Base-by-base conservation (phyloP, 2,888 invertebrate species). In the Agelastica alni region DNA sequence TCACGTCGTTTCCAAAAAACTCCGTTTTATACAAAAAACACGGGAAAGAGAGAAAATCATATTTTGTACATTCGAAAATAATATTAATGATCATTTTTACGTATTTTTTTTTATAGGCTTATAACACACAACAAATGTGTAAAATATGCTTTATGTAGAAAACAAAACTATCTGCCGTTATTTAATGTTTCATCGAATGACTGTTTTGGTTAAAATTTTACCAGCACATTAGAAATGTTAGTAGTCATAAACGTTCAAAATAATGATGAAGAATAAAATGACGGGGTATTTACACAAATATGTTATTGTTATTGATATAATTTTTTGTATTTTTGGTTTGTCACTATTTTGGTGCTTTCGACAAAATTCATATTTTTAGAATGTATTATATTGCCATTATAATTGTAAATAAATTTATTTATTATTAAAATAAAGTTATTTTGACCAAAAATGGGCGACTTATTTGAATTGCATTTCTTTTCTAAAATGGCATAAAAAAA, bases 351-450 rank as follows among this genome's bases (percentile, higher is more conserved):
- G 65, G 61, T 67, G 65, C 63, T 67, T 65, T 62, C 57, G 61
- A 66, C 61, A 62, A 60, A 60, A 66, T 62, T 58, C 60, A 62
- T 67, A 65, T 66, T 67, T 67, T 66, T 65, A 67, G 63, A 66
- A 59, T 66, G 63, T 63, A 67, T 60, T 64, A 61, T 66, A 66
- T 62, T 63, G 65, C 65, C 63, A 67, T 67, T 68, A 60, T 31
- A 49, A 41, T 61, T 68, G 66, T 65, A 66, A 70, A 68, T 67
- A 68, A 56, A 69, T 54, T 59, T 59, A 61, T 61, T 63, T 62
- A 63, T 63, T 64, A 61, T 56, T 59, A 56, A 13, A 12, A 20
- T 16, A 43, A 16, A 54, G 20, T n/a, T n/a, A n/a, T n/a, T n/a
- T n/a, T n/a, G n/a, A n/a, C n/a, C n/a, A n/a, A n/a, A n/a, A n/a